Base-by-base conservation (phyloP, 2,888 invertebrate species). In the Drosophila neonasuta region DNA sequence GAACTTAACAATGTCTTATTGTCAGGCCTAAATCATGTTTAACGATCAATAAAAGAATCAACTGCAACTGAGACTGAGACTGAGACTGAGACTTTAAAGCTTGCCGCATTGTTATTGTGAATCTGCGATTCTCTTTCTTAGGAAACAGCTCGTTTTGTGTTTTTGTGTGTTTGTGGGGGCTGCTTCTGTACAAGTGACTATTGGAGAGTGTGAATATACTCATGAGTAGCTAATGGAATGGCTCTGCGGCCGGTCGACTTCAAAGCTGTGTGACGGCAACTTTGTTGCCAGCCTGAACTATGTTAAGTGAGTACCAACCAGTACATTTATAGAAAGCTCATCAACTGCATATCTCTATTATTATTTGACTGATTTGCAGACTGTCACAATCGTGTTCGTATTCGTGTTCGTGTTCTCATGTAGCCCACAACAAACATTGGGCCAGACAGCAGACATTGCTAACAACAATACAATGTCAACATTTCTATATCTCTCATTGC, bases 1-100 rank as follows among this genome's bases (percentile, higher is more conserved):
- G 66, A 71, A 52, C 68, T 68, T 81, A 84, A 81, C 81, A 81
- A 85, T 82, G 83, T 85, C 75, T 86, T 83, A 83, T 83, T 86
- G 84, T 86, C 74, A 74, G 77, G 80, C 57, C 75, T 85, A 85
- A 85, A 85, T 85, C 84, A 85, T 85, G 77, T 85, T 85, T 85
- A 85, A 85, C 83, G 87, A 82, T 81, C 84, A 80, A 85, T 85
- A 86, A 85, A 84, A 67, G 68, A 68, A 74, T 54, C 61, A 61
- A 59, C 50, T 36, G 45, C 24, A 24, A 64, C 64, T 62, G 36
- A 15, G 24, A 50, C 44, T 56, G 24, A 24, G 24, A 50, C 44
- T 49, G 24, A 24, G 42, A 64, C 64, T 62, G 36, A 15, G 24
- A 50, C 44, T 56, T 42, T 49, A 32, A 41, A 48, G 41, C 17